Percentiles rank a stretch among this genome's conserved stretches.
Conservation (phyloP, 37 sponge, comb jelly and placozoan species). For the Diacarnus erythraeanus region DNA sequence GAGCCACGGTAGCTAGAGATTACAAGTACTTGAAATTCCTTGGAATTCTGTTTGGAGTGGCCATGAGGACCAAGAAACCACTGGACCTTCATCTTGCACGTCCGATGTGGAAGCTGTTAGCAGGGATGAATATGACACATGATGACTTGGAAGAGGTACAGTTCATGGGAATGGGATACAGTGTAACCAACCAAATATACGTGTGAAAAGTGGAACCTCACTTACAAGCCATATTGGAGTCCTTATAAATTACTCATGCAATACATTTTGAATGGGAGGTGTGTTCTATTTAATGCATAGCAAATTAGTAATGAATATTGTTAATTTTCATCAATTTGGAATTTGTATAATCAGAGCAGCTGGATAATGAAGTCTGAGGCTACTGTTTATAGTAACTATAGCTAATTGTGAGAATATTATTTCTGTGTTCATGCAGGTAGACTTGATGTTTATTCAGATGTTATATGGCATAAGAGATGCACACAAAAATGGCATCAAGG, state of each 20-base stretch:
- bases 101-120: slow-evolving; percentile 82
- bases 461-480: slow-evolving; percentile 64
- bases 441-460: slow-evolving; percentile 51
- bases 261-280: too few relatives aligned
- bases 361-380: too few relatives aligned
- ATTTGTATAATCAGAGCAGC: too few relatives aligned
- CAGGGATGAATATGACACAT: slow-evolving; percentile 73
- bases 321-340: too few relatives aligned
- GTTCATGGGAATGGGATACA: too few relatives aligned
- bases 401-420: neutral
- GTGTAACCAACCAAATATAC: too few relatives aligned
- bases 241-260: too few relatives aligned
- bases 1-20: slow-evolving; percentile 53
- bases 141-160: slow-evolving; percentile 86
- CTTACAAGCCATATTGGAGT: too few relatives aligned
- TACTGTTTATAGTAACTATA: neutral
- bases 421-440: slow-evolving; percentile 28
- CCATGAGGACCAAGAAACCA: slow-evolving; percentile 89
- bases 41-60: slow-evolving; percentile 88
- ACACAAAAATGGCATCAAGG: slow-evolving; percentile 68
- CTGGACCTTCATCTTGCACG: slow-evolving; percentile 85
- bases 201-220: too few relatives aligned
- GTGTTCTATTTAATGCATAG: too few relatives aligned
- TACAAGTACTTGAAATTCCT: slow-evolving; percentile 75
- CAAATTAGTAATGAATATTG: too few relatives aligned